Percentiles rank a stretch among this genome's conserved stretches.
These are phyloP conservation scores for Camponotus vicinus DNA, from an alignment of 1,140 invertebrate species.

Conservation along the genomic window DNA sequence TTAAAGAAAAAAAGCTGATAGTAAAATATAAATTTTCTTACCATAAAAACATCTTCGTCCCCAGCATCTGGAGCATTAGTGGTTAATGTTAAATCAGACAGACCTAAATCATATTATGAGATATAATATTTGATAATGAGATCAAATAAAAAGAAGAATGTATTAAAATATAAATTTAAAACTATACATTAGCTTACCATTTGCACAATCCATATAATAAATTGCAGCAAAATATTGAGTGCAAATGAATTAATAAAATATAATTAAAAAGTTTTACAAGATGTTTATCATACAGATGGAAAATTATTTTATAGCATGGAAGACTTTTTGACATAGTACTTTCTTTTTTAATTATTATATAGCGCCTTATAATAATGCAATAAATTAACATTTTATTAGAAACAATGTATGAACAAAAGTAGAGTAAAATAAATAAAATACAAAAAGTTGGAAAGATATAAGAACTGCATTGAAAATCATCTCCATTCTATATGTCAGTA, in stretches of 20 bases:
- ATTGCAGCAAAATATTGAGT: constrained; percentile 68
- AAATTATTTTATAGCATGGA: not conserved
- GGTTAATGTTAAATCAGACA: constrained; percentile 85
- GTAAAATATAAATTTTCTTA: constrained; percentile 82
- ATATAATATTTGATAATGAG: constrained; percentile 8
- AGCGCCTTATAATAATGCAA: not conserved
- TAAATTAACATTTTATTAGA: not conserved
- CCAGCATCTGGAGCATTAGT: constrained; percentile 88
- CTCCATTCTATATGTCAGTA: not conserved
- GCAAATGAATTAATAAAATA: constrained; percentile 50
- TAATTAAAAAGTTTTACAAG: not conserved
- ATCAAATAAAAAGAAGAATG: not conserved
- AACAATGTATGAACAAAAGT: not conserved
- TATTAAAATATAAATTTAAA: not conserved
- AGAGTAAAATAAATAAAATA: not conserved
- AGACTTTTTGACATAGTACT: not conserved
- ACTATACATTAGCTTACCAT: constrained; percentile 72
- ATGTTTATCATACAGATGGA: constrained; percentile 3
- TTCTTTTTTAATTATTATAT: not conserved
- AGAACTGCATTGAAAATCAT: not conserved
- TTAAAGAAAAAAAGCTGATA: constrained; percentile 4
- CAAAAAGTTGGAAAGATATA: not conserved
- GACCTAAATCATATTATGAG: constrained; percentile 81
- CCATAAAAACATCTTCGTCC: constrained; percentile 95
- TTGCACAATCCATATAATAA: constrained; percentile 69